These are phyloP conservation scores for Ophion ventricosus DNA, from an alignment of 2,888 invertebrate species.

Conservation along the genomic window DNA sequence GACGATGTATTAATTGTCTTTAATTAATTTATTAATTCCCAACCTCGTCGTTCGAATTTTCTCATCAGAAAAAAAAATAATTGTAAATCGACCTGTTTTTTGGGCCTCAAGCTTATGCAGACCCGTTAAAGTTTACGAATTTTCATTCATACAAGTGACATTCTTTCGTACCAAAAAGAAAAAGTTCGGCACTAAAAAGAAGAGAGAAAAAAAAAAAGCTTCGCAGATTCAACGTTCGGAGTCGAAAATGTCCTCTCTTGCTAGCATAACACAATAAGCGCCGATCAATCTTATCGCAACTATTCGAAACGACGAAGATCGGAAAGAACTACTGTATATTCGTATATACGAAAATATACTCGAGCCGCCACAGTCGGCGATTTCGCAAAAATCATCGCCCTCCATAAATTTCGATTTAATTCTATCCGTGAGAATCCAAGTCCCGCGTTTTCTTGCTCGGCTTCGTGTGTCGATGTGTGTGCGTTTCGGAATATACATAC, in stretches of 20 bases:
- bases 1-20: no score
- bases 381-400: slow-evolving; percentile 76
- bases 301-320: no score
- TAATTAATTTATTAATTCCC: no score
- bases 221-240: neutral
- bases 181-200: no score
- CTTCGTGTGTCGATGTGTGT: slow-evolving; percentile 69
- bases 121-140: no score
- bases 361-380: slow-evolving; percentile 36
- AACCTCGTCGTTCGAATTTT: no score
- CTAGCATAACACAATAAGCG: no score
- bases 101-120: no score
- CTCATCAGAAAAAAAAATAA: no score
- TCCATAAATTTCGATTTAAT: slow-evolving; percentile 74
- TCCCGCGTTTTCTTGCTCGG: slow-evolving; percentile 71
- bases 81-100: no score
- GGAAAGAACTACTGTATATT: no score
- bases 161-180: neutral
- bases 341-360: neutral
- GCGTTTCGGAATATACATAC: slow-evolving; percentile 66
- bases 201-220: neutral
- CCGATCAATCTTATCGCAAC: no score
- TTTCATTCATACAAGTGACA: neutral
- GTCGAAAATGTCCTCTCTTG: neutral
- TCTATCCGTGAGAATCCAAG: slow-evolving; percentile 79